Base-by-base conservation (phyloP, 2,888 invertebrate species). In the Fragum fragum region DNA sequence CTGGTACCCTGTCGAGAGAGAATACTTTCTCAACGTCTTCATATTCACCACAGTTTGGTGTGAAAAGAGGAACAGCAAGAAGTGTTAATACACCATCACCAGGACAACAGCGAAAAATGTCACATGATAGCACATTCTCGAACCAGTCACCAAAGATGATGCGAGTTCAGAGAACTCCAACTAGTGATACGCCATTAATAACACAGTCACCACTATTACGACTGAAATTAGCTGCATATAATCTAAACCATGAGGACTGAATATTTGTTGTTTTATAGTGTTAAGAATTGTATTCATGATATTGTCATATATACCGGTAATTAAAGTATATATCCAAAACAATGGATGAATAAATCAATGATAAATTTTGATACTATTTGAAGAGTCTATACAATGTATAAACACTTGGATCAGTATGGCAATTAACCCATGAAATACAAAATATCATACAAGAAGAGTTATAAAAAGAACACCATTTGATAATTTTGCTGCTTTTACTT, bases 161-260 rank as follows among this genome's bases (percentile, higher is more conserved):
- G 66, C 55, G 83, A 11, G 71, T 76, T 29, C 76, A 81, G 18
- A 52, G 86, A 42, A 83, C 83, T 23, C 86, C 86, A 6, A 80
- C 86, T n/a, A 83, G 79, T 74, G 83, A 83, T 73, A 81, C 81
- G 26, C 83, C 83, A 18, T 73, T 79, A 21, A 81, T 86, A 18
- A 83, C 86, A 21, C 83, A 83, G 59, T 86, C 86, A 26, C 86
- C 86, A 18, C 70, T 86, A 7, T 75, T 86, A 6, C 73, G 86
- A 36, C 59, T 86, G n/a, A 86, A 86, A 72, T 68, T 86, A 14
- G 86, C 86, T 2, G 86, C 86, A 2, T 86, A 86, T 72, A 86
- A 86, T 53, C 59, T 86, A 7, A 83, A 83, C 36, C 83, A 83
- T 32, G 86, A 86, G 23, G 83, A 86, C 66, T 85, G 66, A 76